Evolutionary conservation across 2,888 invertebrate genomes (phyloP), one percentile per base, ranked within the genome.

Genomic region (Teleiodes luculella): DNA sequence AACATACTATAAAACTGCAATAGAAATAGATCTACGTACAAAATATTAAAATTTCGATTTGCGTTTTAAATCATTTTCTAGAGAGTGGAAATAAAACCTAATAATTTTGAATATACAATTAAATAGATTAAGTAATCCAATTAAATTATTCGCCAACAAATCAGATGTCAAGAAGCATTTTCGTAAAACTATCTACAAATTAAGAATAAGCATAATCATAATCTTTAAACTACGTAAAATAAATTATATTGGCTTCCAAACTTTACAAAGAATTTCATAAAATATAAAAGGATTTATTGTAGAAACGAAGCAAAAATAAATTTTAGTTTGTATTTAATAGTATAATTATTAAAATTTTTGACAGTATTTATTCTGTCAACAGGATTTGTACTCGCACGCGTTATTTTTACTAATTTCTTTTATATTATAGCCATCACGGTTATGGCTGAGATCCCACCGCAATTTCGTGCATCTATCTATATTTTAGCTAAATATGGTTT

Each of bases 1-100:
- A 86, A 84, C 75, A 83, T 83, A 83, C 69, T 84, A 81, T 65
- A 86, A 86, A 83, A 80, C 71, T 70, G 74, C 65, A 72, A 76
- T 70, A 77, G 63, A 74, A 69, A 72, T 68, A 66, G 59, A 58
- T 63, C 45, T 49, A 57, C 56, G 52, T 28, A 43, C 41, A 47
- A 49, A 37, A 36, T 43, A 28, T 52, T 52, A 10, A 30, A 33
- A 48, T 55, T 55, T 52, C 35, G 43, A 52, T 46, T 55, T 35
- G 7, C 53, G 53, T 36, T 45, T 46, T 51, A 30, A 30, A 10
- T n/a, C 14, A 43, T 43, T 43, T 24, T 30, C 30, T 46, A 30
- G 28, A 14, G 20, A 47, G 33, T 48, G 18, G 16, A 35, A 35
- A 20, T 18, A 28, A 31, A 18, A 35, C 5, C 31, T 16, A n/a